phyloP scores from a whole-genome alignment of 2,888 invertebrate genomes.

The Drosophila paramelanica region DNA sequence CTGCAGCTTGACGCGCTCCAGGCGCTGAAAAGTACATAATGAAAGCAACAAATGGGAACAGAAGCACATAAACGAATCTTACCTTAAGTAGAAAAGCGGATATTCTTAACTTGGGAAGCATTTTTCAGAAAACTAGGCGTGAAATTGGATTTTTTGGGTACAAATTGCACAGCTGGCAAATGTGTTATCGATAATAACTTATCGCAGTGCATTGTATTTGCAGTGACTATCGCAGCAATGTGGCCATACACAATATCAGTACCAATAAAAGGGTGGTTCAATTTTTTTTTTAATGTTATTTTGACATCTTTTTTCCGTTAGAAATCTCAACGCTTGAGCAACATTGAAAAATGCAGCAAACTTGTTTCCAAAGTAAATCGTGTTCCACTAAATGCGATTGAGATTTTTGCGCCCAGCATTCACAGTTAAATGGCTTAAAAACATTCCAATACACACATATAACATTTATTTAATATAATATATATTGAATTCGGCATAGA shows the following conservation, averaged over 20 bases:
- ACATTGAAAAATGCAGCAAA: no score
- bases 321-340: no score
- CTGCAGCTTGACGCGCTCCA: conserved; percentile 88
- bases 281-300: no score
- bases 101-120: conserved; percentile 91
- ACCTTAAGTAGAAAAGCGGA: conserved; percentile 90
- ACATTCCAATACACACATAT: conserved; percentile 55
- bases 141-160: conserved; percentile 25
- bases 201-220: conserved; percentile 28
- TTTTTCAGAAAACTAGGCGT: conserved; percentile 75
- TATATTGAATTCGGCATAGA: conserved; percentile 69
- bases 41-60: neutral
- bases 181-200: conserved; percentile 39
- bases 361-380: no score
- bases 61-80: conserved; percentile 75
- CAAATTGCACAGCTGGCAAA: conserved; percentile 73
- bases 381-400: neutral
- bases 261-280: no score
- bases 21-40: conserved; percentile 86
- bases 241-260: conserved; percentile 21
- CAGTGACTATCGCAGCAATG: conserved; percentile 24
- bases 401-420: neutral
- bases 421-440: conserved; percentile 2
- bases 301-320: no score
- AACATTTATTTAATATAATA: conserved; percentile 73